phyloP scores from a whole-genome alignment of 2,888 invertebrate genomes.

The Euzetes globulus region DNA sequence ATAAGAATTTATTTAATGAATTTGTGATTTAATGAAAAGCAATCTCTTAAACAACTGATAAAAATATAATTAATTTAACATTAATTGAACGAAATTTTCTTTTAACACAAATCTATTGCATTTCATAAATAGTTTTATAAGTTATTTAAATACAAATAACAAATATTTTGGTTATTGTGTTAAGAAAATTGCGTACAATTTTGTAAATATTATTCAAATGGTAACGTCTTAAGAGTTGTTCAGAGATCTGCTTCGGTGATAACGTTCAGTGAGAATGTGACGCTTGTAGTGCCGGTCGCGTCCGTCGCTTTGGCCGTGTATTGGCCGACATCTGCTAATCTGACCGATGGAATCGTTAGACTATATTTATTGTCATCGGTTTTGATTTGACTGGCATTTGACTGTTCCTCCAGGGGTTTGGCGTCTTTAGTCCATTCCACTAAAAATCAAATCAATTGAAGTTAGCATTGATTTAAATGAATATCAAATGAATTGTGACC shows the following conservation, averaged over 20 bases:
- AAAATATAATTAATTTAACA: too few species aligned
- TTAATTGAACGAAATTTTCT: background rate
- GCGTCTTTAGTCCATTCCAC: constrained; percentile 84
- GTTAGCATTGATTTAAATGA: background rate
- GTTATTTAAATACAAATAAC: background rate
- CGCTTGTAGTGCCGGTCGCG: constrained; percentile 65
- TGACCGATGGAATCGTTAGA: constrained; percentile 66
- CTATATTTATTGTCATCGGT: constrained; percentile 67
- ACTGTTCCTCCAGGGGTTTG: constrained; percentile 68
- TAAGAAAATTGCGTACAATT: background rate
- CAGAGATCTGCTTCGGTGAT: constrained; percentile 40
- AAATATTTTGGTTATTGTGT: background rate
- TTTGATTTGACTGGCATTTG: constrained; percentile 66
- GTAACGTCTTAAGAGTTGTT: background rate
- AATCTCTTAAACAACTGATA: background rate
- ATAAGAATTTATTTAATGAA: constrained; percentile 8
- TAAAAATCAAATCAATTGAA: constrained; percentile 43
- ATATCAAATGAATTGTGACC: constrained; percentile 46
- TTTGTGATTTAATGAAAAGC: background rate
- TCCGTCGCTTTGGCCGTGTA: constrained; percentile 77
- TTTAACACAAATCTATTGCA: background rate
- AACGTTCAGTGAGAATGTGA: constrained; percentile 81
- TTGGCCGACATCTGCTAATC: constrained; percentile 72
- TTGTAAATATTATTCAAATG: background rate
- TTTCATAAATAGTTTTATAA: background rate